These are phyloP conservation scores for Melinaea marsaeus DNA, from an alignment of 2,888 invertebrate genomes.

Conservation along the genomic window DNA sequence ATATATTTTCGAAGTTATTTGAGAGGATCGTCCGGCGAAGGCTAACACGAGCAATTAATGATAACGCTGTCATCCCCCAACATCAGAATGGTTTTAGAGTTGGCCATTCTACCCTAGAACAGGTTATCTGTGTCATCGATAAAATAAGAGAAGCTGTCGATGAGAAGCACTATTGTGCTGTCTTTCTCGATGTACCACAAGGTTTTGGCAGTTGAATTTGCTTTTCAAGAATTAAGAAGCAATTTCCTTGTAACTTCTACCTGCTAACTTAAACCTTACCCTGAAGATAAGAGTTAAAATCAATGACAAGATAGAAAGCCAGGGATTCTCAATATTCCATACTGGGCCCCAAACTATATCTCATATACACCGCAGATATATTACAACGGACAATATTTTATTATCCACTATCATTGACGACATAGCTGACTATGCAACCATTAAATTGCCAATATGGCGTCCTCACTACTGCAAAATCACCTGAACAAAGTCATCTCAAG, in stretches of 20 bases:
- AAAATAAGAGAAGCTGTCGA: not conserved
- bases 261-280: conserved; percentile 11
- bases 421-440: too few relatives aligned
- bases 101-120: not conserved
- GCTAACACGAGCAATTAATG: not conserved
- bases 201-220: not conserved
- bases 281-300: conserved; percentile 4
- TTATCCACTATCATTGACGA: too few relatives aligned
- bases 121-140: not conserved
- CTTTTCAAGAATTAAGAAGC: conserved; percentile 11
- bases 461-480: too few relatives aligned
- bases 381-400: too few relatives aligned
- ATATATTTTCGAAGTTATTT: not conserved
- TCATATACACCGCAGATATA: too few relatives aligned
- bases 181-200: not conserved
- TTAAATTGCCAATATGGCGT: too few relatives aligned
- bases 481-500: too few relatives aligned
- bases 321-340: too few relatives aligned
- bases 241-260: conserved; percentile 5
- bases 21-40: not conserved
- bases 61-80: not conserved
- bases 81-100: not conserved
- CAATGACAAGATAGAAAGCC: too few relatives aligned
- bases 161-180: not conserved
- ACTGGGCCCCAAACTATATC: too few relatives aligned